Percentiles rank a stretch among this genome's conserved stretches.
Evolutionary conservation across 2,888 invertebrate genomes (phyloP).

Genomic region (Timema cristinae): DNA sequence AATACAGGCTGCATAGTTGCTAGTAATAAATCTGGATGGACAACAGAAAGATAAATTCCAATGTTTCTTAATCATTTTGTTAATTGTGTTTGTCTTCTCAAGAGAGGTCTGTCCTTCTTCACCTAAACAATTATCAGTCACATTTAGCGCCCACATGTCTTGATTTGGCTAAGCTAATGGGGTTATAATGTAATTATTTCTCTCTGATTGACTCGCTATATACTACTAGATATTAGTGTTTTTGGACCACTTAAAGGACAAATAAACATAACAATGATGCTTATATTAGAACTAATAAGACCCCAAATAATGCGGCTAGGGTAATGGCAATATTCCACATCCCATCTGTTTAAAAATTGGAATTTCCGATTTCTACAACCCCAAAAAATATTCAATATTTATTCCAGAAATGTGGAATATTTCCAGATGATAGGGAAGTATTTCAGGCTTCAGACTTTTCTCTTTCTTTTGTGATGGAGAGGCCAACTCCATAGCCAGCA

Average conservation of each 20-base stretch:
- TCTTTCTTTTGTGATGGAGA: not conserved
- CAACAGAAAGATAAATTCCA: conserved; percentile 8
- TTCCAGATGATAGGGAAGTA: no score
- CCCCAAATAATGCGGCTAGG: not conserved
- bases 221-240: not conserved
- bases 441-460: not conserved
- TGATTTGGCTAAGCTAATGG: not conserved
- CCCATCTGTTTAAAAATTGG: not conserved
- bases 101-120: conserved; percentile 2
- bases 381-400: not conserved
- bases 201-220: not conserved
- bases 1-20: conserved; percentile 6
- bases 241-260: not conserved
- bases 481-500: not conserved
- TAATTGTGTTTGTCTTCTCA: conserved; percentile 4
- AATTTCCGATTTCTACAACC: not conserved
- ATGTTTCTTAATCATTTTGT: conserved; percentile 5
- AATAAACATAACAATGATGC: conserved; percentile 9
- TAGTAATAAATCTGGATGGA: conserved; percentile 5
- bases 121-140: not conserved
- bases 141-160: not conserved
- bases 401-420: conserved; percentile 4
- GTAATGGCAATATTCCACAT: not conserved
- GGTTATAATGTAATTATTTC: conserved; percentile 7
- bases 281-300: not conserved